These are phyloP conservation scores for Achatina immaculata DNA, from an alignment of 1,140 invertebrate species.

Conservation along the genomic window DNA sequence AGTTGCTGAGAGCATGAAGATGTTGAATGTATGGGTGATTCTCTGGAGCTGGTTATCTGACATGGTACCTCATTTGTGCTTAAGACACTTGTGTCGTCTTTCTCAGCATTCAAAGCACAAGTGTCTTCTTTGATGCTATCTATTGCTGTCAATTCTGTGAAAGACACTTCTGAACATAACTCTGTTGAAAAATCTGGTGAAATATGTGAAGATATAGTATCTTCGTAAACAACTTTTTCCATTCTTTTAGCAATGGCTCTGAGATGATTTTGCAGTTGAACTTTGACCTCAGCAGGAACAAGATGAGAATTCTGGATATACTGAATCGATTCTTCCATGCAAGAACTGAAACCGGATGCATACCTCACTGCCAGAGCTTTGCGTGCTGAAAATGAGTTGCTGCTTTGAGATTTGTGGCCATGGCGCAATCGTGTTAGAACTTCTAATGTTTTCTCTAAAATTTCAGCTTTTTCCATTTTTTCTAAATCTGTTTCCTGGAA, in stretches of 20 bases:
- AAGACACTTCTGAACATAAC: no score
- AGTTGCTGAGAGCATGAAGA: no score
- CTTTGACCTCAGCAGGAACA: constrained; percentile 33
- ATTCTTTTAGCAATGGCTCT: constrained; percentile 22
- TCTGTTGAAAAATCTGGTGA: constrained; percentile 50
- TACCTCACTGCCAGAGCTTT: constrained; percentile 32
- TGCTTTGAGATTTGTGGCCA: constrained; percentile 29
- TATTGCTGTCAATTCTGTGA: no score
- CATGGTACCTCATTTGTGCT: no score
- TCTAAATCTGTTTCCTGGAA: constrained; percentile 34
- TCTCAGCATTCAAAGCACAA: no score
- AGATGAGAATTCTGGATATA: constrained; percentile 36
- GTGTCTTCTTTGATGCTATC: no score
- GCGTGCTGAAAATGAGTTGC: constrained; percentile 8
- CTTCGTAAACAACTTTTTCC: constrained; percentile 17
- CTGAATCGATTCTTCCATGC: constrained; percentile 29
- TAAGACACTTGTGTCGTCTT: no score
- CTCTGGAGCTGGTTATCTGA: no score
- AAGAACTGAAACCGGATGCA: constrained; percentile 33
- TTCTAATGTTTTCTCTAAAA: constrained; percentile 38
- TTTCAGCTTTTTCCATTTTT: constrained; percentile 44
- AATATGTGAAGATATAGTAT: not conserved
- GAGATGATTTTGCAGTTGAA: constrained; percentile 29
- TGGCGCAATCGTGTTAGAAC: constrained; percentile 27
- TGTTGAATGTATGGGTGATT: no score